Evolutionary conservation across 37 sponge, comb jelly and placozoan species (phyloP).

Genomic region (Oscarella lobularis): DNA sequence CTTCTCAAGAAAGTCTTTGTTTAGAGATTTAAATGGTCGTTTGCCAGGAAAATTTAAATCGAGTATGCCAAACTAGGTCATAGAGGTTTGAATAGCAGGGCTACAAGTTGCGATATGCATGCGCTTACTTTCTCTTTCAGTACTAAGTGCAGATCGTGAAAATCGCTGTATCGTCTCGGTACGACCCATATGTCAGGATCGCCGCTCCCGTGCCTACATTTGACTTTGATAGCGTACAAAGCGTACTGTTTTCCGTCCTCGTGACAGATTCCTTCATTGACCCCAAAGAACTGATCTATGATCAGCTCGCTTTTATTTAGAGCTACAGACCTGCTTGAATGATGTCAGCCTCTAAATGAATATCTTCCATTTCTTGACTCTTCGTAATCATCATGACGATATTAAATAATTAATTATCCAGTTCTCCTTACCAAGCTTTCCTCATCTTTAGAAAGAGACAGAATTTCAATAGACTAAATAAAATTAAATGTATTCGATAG

Average conservation of each 20-base stretch:
- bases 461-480: too few species aligned
- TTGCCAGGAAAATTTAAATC: conserved; percentile 19
- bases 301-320: too few species aligned
- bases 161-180: conserved; percentile 29
- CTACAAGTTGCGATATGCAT: neutral
- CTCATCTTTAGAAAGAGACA: too few species aligned
- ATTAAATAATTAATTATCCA: too few species aligned
- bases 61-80: neutral
- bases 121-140: conserved; percentile 19
- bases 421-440: too few species aligned
- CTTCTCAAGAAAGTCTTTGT: conserved; percentile 23
- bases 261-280: neutral
- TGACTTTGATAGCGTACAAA: conserved; percentile 22
- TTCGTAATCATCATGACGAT: too few species aligned
- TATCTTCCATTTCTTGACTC: too few species aligned
- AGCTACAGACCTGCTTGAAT: too few species aligned
- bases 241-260: conserved; percentile 24
- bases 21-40: conserved; percentile 30
- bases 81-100: neutral
- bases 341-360: too few species aligned
- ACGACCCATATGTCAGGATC: conserved; percentile 33
- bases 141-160: conserved; percentile 43
- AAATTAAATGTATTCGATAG: too few species aligned
- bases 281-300: too few species aligned
- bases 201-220: conserved; percentile 25